A percentile compares a stretch with the other conserved stretches of the same genome.
These are phyloP conservation scores for Pentamera pediparva DNA, from an alignment of 53 echinoderm and acorn worm genomes.

Conservation along the genomic window DNA sequence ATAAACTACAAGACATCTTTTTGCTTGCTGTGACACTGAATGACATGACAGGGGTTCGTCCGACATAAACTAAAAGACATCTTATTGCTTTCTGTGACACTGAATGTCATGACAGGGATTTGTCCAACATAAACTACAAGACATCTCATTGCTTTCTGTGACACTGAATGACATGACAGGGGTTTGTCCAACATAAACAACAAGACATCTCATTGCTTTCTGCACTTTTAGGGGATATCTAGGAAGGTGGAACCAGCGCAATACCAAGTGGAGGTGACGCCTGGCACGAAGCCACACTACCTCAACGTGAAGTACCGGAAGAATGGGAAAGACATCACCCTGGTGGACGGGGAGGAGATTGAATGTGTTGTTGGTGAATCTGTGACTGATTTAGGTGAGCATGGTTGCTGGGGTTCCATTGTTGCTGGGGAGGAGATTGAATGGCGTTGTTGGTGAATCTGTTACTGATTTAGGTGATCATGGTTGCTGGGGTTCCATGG, in stretches of 20 bases:
- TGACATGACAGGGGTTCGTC: too few species aligned
- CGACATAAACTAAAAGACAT: too few species aligned
- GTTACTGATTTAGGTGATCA: too few species aligned
- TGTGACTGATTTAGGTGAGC: constrained; percentile 59
- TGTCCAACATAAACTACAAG: neutral
- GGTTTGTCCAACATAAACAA: neutral
- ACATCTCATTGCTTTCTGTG: neutral
- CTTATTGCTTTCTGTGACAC: too few species aligned
- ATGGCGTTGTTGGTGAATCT: too few species aligned
- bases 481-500: too few species aligned
- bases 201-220: neutral
- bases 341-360: constrained; percentile 63
- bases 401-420: too few species aligned
- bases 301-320: constrained; percentile 67
- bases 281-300: constrained; percentile 59
- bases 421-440: too few species aligned
- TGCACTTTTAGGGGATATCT: constrained; percentile 31
- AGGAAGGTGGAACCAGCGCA: constrained; percentile 40
- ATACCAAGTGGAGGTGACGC: constrained; percentile 45
- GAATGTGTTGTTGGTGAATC: constrained; percentile 71
- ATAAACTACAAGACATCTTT: too few species aligned
- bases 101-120: neutral
- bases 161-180: too few species aligned
- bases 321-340: constrained; percentile 40
- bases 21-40: too few species aligned